Evolutionary conservation across 1,140 invertebrate genomes (phyloP), one percentile per base, ranked within the genome.

Genomic region (Elysia chlorotica): DNA sequence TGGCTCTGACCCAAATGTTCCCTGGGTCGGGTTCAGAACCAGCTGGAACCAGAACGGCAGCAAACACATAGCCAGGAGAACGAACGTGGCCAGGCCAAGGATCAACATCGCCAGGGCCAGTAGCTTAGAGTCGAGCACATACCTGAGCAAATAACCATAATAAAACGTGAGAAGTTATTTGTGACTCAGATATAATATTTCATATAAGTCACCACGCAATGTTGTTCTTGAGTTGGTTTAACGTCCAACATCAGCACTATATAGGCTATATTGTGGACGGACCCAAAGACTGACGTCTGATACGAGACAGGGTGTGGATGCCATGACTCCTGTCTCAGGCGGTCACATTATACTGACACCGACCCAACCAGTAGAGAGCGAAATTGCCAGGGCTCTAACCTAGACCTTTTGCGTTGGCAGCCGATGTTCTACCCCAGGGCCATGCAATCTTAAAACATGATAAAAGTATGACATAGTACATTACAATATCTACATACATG

Each of bases 41-140:
- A 70, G 67, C 23, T 59, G 4, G 48, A 70, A 70, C 67, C 67
- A 70, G n/a, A 59, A 36, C 1, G 67, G 67, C 14, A 35, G 2
- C n/a, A 70, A 41, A 2, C 57, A 1, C 53, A 57, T 59, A 23
- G 2, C 67, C 25, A 59, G 19, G 6, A 37, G 28, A n/a, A 70
- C 23, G 1, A 59, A 17, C 14, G 19, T 21, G 6, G 67, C 36
- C 19, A 57, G 17, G 4, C 4, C 33, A 31, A 70, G 25, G 19
- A 70, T 31, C 33, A 70, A 36, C 19, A 59, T 56, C 23, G 5
- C 25, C 0, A 70, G 14, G 23, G 54, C 67, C 19, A 70, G 19
- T 1, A 70, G 19, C 54, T 59, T 70, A n/a, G 67, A 70, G 35
- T 70, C 67, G 1, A 70, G 67, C 0, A 70, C 1, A 59, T 48